Conservation (phyloP, 2,888 invertebrate genomes). For the Heliconius erato region DNA sequence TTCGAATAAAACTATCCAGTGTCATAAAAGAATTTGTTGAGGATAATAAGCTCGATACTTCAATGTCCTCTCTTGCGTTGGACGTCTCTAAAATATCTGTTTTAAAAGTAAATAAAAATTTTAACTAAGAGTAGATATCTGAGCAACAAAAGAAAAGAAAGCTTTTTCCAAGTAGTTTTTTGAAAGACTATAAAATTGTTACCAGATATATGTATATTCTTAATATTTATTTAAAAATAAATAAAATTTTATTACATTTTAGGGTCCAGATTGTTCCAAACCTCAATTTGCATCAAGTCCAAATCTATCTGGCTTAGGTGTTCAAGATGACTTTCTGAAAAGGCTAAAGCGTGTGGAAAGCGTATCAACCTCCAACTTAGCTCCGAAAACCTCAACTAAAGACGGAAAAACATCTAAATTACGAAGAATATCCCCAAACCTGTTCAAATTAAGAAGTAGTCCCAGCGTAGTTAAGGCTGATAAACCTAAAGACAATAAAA, state of each 20-base stretch:
- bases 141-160: too few species aligned
- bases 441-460: slow-evolving; percentile 66
- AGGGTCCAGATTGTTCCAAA: slow-evolving; percentile 70
- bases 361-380: slow-evolving; percentile 71
- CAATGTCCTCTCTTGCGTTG: slow-evolving; percentile 71
- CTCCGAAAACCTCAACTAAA: slow-evolving; percentile 56
- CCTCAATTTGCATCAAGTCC: slow-evolving; percentile 78
- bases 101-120: slow-evolving; percentile 66
- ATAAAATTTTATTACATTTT: slow-evolving; percentile 47
- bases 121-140: too few species aligned
- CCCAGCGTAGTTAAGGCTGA: slow-evolving; percentile 56
- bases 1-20: slow-evolving; percentile 63
- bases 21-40: slow-evolving; percentile 68
- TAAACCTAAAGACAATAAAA: slow-evolving; percentile 58
- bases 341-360: slow-evolving; percentile 68
- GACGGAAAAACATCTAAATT: slow-evolving; percentile 66
- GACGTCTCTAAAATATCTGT: slow-evolving; percentile 82
- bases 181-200: neutral
- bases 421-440: slow-evolving; percentile 70
- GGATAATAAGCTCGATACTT: slow-evolving; percentile 68
- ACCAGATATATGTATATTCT: neutral
- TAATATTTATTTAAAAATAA: too few species aligned
- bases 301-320: slow-evolving; percentile 67
- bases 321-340: slow-evolving; percentile 64
- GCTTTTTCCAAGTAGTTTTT: neutral